These are phyloP conservation scores for Penelope pileata DNA, from an alignment of 2,113 vertebrate species.

Conservation along the genomic window DNA sequence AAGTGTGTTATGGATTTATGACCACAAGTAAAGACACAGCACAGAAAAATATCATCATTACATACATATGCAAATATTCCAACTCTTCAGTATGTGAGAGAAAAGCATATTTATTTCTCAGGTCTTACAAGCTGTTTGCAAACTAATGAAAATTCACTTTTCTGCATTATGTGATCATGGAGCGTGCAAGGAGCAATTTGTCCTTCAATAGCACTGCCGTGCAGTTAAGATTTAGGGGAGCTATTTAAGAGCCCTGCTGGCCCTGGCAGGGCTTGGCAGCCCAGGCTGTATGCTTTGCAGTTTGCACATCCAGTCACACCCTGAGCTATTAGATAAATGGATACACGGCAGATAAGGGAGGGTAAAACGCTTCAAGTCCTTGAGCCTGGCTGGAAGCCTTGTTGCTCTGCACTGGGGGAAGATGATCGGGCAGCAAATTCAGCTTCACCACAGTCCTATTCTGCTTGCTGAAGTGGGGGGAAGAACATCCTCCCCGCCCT, in stretches of 20 bases:
- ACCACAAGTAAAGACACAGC: neutral
- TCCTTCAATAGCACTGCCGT: neutral
- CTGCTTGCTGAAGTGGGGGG: neutral
- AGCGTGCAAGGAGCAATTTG: neutral
- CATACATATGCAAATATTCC: conserved; percentile 48
- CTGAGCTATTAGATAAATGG: neutral
- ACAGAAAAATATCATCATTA: conserved; percentile 17
- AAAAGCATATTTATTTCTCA: neutral
- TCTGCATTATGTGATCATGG: neutral
- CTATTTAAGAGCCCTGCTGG: neutral
- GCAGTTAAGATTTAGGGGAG: neutral
- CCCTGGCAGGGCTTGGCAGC: neutral
- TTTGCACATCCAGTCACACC: neutral
- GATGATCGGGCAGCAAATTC: neutral
- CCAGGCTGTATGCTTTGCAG: neutral
- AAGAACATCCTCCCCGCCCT: rapidly evolving
- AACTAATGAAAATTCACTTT: conserved; percentile 51
- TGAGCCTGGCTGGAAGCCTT: neutral
- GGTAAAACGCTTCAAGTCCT: neutral
- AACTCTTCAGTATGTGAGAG: neutral
- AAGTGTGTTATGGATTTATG: conserved; percentile 5
- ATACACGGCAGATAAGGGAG: neutral
- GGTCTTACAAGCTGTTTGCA: conserved; percentile 21
- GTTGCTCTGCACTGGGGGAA: neutral
- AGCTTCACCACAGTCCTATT: neutral